These are phyloP conservation scores for Drosophila lacicola DNA, from an alignment of 2,888 invertebrate species.

Conservation along the genomic window DNA sequence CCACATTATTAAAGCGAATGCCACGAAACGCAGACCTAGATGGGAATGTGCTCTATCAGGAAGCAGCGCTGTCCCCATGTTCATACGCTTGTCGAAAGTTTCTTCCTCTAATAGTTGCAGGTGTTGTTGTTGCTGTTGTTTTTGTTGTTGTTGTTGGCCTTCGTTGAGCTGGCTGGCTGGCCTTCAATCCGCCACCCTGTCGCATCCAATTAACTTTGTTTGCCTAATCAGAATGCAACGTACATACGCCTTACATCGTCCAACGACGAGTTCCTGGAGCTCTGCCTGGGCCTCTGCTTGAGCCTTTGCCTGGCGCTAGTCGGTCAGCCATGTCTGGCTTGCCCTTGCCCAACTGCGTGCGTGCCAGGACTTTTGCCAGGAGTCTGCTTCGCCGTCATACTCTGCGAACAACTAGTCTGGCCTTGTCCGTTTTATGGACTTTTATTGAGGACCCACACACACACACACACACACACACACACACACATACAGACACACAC, in stretches of 20 bases:
- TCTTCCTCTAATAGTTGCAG: slow-evolving; percentile 29
- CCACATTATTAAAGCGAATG: background rate
- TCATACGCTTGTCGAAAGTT: slow-evolving; percentile 33
- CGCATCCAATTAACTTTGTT: slow-evolving; percentile 78
- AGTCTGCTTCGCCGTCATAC: slow-evolving; percentile 31
- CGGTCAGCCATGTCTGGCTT: slow-evolving; percentile 54
- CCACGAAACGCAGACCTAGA: background rate
- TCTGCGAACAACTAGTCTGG: slow-evolving; percentile 34
- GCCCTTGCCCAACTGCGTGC: slow-evolving; percentile 46
- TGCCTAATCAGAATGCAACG: slow-evolving; percentile 76
- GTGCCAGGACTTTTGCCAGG: slow-evolving; percentile 57
- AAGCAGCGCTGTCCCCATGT: slow-evolving; percentile 18
- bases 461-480: slow-evolving; percentile 2
- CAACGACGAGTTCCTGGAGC: slow-evolving; percentile 19
- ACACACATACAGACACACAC: background rate
- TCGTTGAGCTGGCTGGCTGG: slow-evolving; percentile 30
- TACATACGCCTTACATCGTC: slow-evolving; percentile 31
- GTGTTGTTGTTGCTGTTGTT: background rate
- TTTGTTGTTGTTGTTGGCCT: slow-evolving; percentile 21
- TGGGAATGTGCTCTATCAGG: background rate
- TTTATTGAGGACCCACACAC: slow-evolving; percentile 36
- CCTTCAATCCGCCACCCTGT: slow-evolving; percentile 50
- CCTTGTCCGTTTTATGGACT: slow-evolving; percentile 50
- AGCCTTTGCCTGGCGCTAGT: slow-evolving; percentile 10
- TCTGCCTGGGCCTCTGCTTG: slow-evolving; percentile 2